Evolutionary conservation across 2,797 vertebrate genomes (phyloP), one percentile per base, ranked within the genome.

Genomic region (Melanotaenia parkinsoni): DNA sequence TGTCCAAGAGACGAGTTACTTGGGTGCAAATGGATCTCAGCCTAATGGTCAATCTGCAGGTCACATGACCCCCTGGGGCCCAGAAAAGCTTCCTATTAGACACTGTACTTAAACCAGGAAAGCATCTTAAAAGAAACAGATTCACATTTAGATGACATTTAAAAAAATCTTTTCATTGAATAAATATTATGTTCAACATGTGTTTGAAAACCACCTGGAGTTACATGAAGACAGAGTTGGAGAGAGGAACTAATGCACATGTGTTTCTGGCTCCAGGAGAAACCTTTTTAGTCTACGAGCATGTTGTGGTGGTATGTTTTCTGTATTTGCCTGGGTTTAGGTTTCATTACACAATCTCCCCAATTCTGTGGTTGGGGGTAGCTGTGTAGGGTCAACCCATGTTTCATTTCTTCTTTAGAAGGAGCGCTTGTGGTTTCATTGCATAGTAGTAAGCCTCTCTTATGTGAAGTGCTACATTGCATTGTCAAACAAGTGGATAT

Each of bases 391-490:
- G 57, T 71, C 79, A 78, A 80, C 38, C 61, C 32, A 40, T 30
- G 50, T 68, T 80, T 68, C 70, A 74, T 81, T 83, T 88, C 43
- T 77, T 72, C 67, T 83, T 72, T 57, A 67, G 74, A 20, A 16
- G 51, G 35, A 76, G 66, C 79, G 58, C 58, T 76, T 88, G 83
- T 84, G 83, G 86, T 86, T 84, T 85, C 62, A 67, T 77, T 80
- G 53, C 67, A 79, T 64, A 51, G 60, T 83, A 77, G 67, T 59
- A 74, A 63, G 53, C 66, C 70, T 74, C 45, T 80, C 54, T 77
- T 66, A 64, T 77, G 56, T 74, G 56, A 82, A 81, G 68, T 72
- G 72, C 78, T 85, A 35, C 57, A 58, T 58, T 67, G 51, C 71
- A 66, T 70, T 81, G 76, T 82, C 69, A 87, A 75, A 82, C 75